phyloP scores from a whole-genome alignment of 2,113 vertebrate species.

The Petroica traversi region DNA sequence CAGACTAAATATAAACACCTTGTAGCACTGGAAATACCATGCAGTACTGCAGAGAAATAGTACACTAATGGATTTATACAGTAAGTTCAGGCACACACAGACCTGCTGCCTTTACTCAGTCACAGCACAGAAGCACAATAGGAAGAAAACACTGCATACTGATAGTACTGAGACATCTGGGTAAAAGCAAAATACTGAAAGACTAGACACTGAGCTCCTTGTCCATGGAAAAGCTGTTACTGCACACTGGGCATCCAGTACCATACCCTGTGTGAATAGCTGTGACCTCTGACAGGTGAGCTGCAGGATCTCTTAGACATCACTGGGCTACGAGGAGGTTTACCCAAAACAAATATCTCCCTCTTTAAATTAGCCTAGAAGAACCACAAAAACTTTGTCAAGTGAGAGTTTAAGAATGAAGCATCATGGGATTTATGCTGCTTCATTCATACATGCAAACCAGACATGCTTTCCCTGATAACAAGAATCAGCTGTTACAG shows the following conservation, averaged over 20 bases:
- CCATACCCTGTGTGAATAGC: constrained; percentile 89
- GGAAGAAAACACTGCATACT: neutral
- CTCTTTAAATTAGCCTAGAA: constrained; percentile 86
- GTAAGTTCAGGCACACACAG: neutral
- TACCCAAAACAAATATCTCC: constrained; percentile 86
- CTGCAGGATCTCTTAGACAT: constrained; percentile 83
- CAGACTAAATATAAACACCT: neutral
- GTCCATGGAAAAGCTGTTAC: neutral
- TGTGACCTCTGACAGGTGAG: constrained; percentile 85
- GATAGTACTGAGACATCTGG: neutral
- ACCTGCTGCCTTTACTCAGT: constrained; percentile 21
- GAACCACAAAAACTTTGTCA: constrained; percentile 82
- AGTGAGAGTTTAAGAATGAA: constrained; percentile 23
- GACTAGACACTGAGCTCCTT: constrained; percentile 19
- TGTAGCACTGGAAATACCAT: constrained; percentile 54
- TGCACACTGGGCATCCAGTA: constrained; percentile 54
- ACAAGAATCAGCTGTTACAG: neutral
- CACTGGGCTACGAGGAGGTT: constrained; percentile 95
- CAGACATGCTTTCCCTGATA: neutral
- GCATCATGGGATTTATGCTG: neutral
- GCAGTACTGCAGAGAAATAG: neutral
- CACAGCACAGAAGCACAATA: constrained; percentile 11
- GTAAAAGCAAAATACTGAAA: neutral
- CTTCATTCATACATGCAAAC: neutral
- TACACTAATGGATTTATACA: neutral